Percentiles rank a stretch among this genome's conserved stretches.
These are phyloP conservation scores for Scaptomyza caliginosa DNA, from an alignment of 2,888 invertebrate species.

Conservation along the genomic window DNA sequence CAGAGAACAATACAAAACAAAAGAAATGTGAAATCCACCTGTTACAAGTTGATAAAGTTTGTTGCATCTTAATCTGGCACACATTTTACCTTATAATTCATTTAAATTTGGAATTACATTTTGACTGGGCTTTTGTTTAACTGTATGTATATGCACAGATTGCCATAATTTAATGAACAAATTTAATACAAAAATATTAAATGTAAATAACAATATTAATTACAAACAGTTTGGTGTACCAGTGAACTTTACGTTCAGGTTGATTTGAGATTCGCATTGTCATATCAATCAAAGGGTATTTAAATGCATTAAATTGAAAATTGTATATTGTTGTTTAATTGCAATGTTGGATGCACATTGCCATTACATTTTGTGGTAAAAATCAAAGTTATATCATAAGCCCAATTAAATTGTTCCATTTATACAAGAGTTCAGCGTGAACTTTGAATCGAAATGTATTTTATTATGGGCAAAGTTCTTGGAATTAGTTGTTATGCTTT, in stretches of 20 bases:
- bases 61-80: slow-evolving; percentile 47
- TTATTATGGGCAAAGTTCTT: not conserved
- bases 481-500: not conserved
- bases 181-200: slow-evolving; percentile 60
- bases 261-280: slow-evolving; percentile 1
- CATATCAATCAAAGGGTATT: slow-evolving; percentile 60
- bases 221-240: slow-evolving; percentile 68
- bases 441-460: not conserved
- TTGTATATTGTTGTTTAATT: slow-evolving; percentile 60
- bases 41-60: slow-evolving; percentile 4
- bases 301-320: slow-evolving; percentile 46
- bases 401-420: slow-evolving; percentile 31
- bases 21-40: slow-evolving; percentile 52
- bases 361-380: not conserved
- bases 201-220: slow-evolving; percentile 65
- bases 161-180: slow-evolving; percentile 40
- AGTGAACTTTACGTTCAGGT: slow-evolving; percentile 66
- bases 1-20: slow-evolving; percentile 34
- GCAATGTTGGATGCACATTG: slow-evolving; percentile 21
- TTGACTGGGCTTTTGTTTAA: slow-evolving; percentile 18
- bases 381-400: not conserved
- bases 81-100: slow-evolving; percentile 55
- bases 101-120: slow-evolving; percentile 24
- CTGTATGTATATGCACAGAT: slow-evolving; percentile 27
- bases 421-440: not conserved